Percentiles rank a stretch among this genome's conserved stretches.
Evolutionary conservation across 1,140 invertebrate species (phyloP).

Genomic region (Coenobita brevimanus): DNA sequence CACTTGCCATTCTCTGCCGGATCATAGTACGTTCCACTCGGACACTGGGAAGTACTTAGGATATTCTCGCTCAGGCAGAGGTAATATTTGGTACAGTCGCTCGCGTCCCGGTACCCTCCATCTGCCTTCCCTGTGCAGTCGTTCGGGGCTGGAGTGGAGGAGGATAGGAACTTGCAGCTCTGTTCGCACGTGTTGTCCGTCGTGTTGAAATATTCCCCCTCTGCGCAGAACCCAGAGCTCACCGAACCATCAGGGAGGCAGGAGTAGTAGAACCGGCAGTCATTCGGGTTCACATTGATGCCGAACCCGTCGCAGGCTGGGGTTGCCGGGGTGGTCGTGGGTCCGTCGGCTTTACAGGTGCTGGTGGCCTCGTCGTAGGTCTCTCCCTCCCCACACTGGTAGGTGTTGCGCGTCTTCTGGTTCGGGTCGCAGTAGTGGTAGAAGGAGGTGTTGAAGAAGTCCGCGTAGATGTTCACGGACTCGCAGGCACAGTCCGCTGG

Average conservation of each 20-base stretch:
- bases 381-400: neutral
- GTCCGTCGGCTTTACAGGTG: neutral
- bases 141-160: neutral
- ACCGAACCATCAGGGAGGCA: constrained; percentile 22
- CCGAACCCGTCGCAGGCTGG: neutral
- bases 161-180: neutral
- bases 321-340: neutral
- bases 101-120: neutral
- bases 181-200: neutral
- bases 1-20: neutral
- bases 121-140: neutral
- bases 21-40: neutral
- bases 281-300: constrained; percentile 1
- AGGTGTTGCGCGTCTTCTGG: neutral
- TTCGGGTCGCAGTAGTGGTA: neutral
- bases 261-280: constrained; percentile 34
- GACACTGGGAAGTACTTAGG: neutral
- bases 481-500: neutral
- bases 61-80: neutral
- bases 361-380: neutral
- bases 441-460: constrained; percentile 10
- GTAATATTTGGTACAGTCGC: constrained; percentile 27
- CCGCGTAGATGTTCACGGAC: neutral
- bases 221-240: neutral
- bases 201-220: neutral